Percentiles rank a stretch among this genome's conserved stretches.
Evolutionary conservation across 2,888 invertebrate species (phyloP).

Genomic region (Hylaea fasciaria): DNA sequence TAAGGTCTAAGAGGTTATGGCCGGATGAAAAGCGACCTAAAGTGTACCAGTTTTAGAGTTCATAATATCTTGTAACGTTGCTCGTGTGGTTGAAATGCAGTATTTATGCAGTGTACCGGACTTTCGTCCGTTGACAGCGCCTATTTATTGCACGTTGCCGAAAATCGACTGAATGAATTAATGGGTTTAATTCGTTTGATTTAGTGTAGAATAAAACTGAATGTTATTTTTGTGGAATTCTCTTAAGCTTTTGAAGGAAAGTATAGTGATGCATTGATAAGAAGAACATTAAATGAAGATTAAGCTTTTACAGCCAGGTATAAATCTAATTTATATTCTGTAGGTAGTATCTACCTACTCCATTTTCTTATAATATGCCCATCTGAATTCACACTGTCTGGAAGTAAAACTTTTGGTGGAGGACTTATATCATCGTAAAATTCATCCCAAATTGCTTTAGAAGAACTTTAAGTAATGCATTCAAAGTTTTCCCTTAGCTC

Average conservation of each 20-base stretch:
- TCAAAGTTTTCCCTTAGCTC: too few species aligned
- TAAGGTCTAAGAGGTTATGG: slow-evolving; percentile 9
- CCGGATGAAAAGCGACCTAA: slow-evolving; percentile 43
- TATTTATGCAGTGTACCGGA: slow-evolving; percentile 72
- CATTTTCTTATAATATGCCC: too few species aligned
- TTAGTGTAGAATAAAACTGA: slow-evolving; percentile 31
- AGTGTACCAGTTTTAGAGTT: slow-evolving; percentile 12
- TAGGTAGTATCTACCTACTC: neutral
- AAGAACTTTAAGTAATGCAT: too few species aligned
- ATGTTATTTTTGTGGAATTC: slow-evolving; percentile 29
- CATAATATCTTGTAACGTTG: slow-evolving; percentile 35
- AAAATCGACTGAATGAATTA: slow-evolving; percentile 73
- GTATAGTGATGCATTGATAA: neutral
- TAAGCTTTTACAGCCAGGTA: neutral
- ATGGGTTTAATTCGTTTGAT: slow-evolving; percentile 52
- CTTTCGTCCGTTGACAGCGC: slow-evolving; percentile 68
- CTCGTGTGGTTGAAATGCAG: slow-evolving; percentile 43
- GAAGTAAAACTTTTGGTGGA: neutral
- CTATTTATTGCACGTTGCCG: slow-evolving; percentile 75
- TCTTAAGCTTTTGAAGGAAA: slow-evolving; percentile 4
- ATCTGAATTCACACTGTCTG: too few species aligned
- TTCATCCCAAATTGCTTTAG: too few species aligned
- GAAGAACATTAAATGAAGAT: neutral
- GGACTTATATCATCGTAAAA: neutral
- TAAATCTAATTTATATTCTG: neutral